These are phyloP conservation scores for Stichopus horrens DNA, from an alignment of 53 echinoderm and acorn worm species.

Conservation along the genomic window DNA sequence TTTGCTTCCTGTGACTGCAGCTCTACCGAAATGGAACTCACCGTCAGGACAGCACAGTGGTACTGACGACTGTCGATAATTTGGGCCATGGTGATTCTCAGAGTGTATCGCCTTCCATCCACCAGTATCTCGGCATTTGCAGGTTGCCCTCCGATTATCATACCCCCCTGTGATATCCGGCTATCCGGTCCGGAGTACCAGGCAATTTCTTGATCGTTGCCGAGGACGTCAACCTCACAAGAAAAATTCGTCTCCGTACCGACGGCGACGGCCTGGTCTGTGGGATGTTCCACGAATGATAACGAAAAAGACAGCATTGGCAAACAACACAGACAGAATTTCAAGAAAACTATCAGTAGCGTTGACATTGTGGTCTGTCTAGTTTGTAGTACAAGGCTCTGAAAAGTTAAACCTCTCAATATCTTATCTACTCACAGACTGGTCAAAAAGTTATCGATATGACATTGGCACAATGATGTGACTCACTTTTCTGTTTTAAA, in stretches of 20 bases:
- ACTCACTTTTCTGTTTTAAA: too few relatives aligned
- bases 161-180: not conserved
- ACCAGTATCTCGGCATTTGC: not conserved
- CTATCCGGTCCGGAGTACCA: not conserved
- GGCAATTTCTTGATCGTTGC: not conserved
- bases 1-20: not conserved
- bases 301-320: not conserved
- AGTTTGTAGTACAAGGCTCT: too few relatives aligned
- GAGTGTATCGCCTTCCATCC: not conserved
- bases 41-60: not conserved
- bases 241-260: not conserved
- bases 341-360: too few relatives aligned
- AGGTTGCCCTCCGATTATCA: not conserved
- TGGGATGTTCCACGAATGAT: not conserved
- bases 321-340: not conserved
- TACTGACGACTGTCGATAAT: conserved; percentile 9
- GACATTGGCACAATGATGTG: too few relatives aligned
- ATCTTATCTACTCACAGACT: too few relatives aligned
- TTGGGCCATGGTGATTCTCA: not conserved
- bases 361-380: too few relatives aligned
- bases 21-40: not conserved
- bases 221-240: not conserved
- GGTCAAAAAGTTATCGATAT: too few relatives aligned
- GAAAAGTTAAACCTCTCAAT: too few relatives aligned
- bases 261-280: not conserved